phyloP scores from a whole-genome alignment of 2,888 invertebrate species.

The Torymus aiolomorphi region DNA sequence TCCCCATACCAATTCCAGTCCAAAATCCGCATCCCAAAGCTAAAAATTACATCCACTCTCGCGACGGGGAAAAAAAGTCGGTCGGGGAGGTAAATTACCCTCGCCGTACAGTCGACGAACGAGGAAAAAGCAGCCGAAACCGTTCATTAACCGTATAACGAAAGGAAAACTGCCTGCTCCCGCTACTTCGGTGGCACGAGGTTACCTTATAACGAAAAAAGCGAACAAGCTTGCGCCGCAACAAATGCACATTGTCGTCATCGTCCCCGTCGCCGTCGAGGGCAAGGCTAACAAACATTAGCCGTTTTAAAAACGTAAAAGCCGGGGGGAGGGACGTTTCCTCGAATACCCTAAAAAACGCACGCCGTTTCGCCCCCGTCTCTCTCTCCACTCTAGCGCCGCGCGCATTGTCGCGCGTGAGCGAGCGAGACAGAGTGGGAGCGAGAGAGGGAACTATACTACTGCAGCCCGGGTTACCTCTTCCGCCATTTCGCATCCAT shows the following conservation, averaged over 20 bases:
- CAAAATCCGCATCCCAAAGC: no score
- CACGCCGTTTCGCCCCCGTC: not conserved
- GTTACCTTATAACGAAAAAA: not conserved
- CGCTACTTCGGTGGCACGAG: no score
- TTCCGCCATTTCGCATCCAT: constrained; percentile 13
- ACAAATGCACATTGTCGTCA: constrained; percentile 29
- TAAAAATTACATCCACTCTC: no score
- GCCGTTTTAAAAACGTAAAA: constrained; percentile 22
- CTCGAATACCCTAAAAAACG: constrained; percentile 31
- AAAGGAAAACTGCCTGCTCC: no score
- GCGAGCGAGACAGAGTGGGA: no score
- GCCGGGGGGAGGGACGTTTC: not conserved
- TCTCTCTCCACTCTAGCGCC: constrained; percentile 18
- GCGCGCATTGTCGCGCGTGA: not conserved
- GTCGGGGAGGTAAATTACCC: not conserved
- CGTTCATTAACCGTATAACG: no score
- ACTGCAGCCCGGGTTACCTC: not conserved
- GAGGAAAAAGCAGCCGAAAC: not conserved
- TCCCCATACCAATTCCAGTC: no score
- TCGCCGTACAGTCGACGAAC: no score
- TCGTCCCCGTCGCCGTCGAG: not conserved
- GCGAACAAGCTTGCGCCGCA: not conserved
- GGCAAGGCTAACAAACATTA: constrained; percentile 40
- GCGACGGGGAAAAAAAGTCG: no score
- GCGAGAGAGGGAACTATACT: no score